phyloP scores from a whole-genome alignment of 2,888 invertebrate species.

The Schizotus pectinicornis region DNA sequence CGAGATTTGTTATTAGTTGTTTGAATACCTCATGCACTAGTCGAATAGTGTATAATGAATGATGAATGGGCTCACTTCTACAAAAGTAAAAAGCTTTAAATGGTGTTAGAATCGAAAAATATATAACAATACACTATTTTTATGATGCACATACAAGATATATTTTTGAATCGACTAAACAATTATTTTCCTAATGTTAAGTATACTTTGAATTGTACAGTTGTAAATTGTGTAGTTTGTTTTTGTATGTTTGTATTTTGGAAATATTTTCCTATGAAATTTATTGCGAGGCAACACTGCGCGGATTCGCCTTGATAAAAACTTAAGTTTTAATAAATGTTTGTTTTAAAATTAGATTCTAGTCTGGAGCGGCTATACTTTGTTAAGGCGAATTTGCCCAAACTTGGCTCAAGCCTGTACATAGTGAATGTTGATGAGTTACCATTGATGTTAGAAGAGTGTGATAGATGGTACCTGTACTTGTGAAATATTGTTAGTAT shows the following conservation, averaged over 20 bases:
- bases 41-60: constrained; percentile 14
- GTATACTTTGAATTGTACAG: constrained; percentile 31
- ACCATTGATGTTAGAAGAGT: constrained; percentile 48
- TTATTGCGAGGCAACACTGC: constrained; percentile 30
- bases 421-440: constrained; percentile 39
- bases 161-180: constrained; percentile 48
- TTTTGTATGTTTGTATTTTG: constrained; percentile 34
- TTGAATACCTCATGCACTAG: constrained; percentile 27
- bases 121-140: constrained; percentile 48
- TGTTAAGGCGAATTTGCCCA: background rate
- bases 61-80: constrained; percentile 40
- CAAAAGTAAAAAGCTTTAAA: constrained; percentile 44
- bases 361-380: no score
- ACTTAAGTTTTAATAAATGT: background rate
- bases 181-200: constrained; percentile 33
- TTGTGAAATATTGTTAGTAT: constrained; percentile 36
- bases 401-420: constrained; percentile 17
- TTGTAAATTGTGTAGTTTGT: constrained; percentile 42
- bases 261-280: constrained; percentile 32
- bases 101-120: constrained; percentile 39
- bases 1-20: constrained; percentile 9
- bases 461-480: constrained; percentile 52
- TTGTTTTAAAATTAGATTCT: background rate
- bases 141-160: constrained; percentile 52
- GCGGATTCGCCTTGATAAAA: constrained; percentile 1